Conservation (phyloP, 1,140 invertebrate genomes). For the Formica exsecta region DNA sequence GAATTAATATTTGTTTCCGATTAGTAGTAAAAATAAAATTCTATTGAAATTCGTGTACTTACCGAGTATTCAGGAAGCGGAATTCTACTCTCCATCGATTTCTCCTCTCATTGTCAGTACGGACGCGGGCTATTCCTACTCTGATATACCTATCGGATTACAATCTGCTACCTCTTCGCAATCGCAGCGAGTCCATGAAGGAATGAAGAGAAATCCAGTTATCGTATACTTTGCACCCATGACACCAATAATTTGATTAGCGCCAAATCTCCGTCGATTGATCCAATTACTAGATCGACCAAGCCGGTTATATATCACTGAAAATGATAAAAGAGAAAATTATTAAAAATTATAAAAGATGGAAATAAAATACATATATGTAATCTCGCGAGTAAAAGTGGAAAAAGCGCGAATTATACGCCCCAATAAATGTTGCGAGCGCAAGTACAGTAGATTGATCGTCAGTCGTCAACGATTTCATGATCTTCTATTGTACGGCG, state of each 20-base stretch:
- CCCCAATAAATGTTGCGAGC: slow-evolving; percentile 53
- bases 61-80: neutral
- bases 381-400: neutral
- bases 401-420: neutral
- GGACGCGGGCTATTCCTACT: neutral
- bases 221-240: slow-evolving; percentile 63
- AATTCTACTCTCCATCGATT: slow-evolving; percentile 35
- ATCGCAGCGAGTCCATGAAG: slow-evolving; percentile 16
- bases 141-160: slow-evolving; percentile 51
- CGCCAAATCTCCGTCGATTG: slow-evolving; percentile 17
- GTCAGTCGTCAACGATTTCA: slow-evolving; percentile 41
- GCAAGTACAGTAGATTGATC: slow-evolving; percentile 28
- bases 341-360: neutral
- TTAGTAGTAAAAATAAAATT: slow-evolving; percentile 3
- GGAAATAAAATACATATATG: neutral
- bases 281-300: slow-evolving; percentile 14
- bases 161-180: slow-evolving; percentile 40
- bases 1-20: neutral
- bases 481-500: neutral
- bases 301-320: neutral
- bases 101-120: neutral
- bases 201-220: slow-evolving; percentile 61
- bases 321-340: neutral
- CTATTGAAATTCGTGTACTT: slow-evolving; percentile 7
- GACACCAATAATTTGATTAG: slow-evolving; percentile 64